A percentile compares a stretch with the other conserved stretches of the same genome.
Evolutionary conservation across 1,140 invertebrate genomes (phyloP).

Genomic region (Schlechtendalia chinensis): DNA sequence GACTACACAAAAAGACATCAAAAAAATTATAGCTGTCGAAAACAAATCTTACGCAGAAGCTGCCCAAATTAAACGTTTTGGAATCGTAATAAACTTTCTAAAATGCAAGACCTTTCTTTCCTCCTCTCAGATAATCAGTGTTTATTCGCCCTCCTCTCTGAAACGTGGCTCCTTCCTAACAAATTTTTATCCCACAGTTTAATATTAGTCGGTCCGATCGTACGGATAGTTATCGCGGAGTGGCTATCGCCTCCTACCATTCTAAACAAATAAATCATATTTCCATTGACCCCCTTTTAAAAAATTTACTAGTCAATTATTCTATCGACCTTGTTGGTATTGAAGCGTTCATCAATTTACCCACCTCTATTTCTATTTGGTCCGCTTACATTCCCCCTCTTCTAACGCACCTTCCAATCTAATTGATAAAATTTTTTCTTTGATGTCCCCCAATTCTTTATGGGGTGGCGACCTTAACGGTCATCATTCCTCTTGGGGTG

Average conservation of each 20-base stretch:
- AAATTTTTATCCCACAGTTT: background rate
- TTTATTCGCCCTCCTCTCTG: too few species aligned
- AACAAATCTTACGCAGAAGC: too few species aligned
- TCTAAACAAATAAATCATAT: too few species aligned
- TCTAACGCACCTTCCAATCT: background rate
- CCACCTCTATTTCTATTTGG: background rate
- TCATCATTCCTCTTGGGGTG: too few species aligned
- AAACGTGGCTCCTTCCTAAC: background rate
- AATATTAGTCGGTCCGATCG: too few species aligned
- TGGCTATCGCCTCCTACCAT: background rate
- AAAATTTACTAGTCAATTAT: too few species aligned
- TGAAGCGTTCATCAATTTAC: background rate
- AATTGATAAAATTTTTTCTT: too few species aligned
- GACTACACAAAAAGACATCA: too few species aligned
- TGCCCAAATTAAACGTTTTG: background rate
- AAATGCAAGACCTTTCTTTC: background rate
- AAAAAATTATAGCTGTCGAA: too few species aligned
- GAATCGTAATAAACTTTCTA: background rate
- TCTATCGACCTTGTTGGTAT: slow-evolving; percentile 6
- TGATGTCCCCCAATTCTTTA: too few species aligned
- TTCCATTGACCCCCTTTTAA: too few species aligned
- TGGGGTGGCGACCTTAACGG: too few species aligned
- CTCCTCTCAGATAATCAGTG: background rate
- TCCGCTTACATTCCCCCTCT: background rate
- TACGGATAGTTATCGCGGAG: background rate